These are phyloP conservation scores for Drosophila fungiperda DNA, from an alignment of 2,888 invertebrate genomes.

Conservation along the genomic window DNA sequence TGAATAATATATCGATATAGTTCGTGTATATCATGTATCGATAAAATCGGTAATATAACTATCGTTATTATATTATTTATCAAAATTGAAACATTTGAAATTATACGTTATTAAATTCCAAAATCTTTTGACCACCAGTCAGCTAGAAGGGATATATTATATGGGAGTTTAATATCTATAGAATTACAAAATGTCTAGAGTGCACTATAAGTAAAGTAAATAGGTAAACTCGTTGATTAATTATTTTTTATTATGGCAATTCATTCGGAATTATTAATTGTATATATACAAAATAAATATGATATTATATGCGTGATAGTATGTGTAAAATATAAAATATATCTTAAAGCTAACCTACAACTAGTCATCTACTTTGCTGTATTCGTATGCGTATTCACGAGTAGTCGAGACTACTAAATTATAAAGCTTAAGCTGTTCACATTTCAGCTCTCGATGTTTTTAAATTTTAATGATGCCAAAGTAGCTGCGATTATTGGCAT, in stretches of 20 bases:
- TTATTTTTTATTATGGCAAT: constrained; percentile 53
- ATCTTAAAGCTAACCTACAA: constrained; percentile 44
- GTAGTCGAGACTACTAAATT: constrained; percentile 41
- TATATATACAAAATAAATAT: constrained; percentile 63
- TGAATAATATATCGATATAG: constrained; percentile 8
- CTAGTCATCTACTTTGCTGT: constrained; percentile 60
- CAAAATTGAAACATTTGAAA: not conserved
- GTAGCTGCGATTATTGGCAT: constrained; percentile 91
- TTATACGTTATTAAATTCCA: not conserved
- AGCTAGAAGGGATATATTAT: not conserved
- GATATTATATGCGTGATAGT: constrained; percentile 26
- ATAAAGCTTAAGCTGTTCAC: constrained; percentile 33
- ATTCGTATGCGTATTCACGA: constrained; percentile 47
- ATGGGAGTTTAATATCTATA: not conserved
- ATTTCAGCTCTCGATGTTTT: not conserved
- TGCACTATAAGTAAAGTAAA: not conserved
- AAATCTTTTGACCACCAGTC: not conserved
- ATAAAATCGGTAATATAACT: not conserved
- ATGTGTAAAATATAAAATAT: constrained; percentile 14
- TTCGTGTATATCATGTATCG: not conserved
- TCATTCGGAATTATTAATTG: constrained; percentile 33
- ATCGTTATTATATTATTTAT: not conserved
- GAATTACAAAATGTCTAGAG: not conserved
- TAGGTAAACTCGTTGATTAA: not conserved
- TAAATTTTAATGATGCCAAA: constrained; percentile 90